Evolutionary conservation across 2,113 vertebrate species (phyloP), one percentile per base, ranked within the genome.

Genomic region (Coregonus clupeaformis): DNA sequence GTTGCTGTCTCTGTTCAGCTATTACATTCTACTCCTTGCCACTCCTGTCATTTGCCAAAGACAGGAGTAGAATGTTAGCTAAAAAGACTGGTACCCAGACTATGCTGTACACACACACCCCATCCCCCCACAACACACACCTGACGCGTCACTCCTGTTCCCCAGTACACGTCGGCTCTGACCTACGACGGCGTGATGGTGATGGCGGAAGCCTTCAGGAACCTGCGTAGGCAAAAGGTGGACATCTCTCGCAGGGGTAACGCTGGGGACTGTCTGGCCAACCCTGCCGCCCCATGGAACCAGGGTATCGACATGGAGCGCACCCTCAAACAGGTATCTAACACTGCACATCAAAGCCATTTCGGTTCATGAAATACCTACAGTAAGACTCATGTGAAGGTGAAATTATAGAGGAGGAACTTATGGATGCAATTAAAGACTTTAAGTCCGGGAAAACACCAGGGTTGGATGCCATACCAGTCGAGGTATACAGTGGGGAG

Each of bases 121-220:
- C 6, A 7, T 24, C 25, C 29, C 55, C 3, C 29, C 2, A 27
- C 2, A 22, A 27, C 32, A 47, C 59, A 47, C 63, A 65, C 63
- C 24, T 65, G n/a, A 60, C n/a, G 20, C n/a, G 24, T 60, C 73
- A 57, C 36, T 81, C 29, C 69, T 27, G 29, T 78, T 70, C 75
- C 52, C 77, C 87, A 99, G 98, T 99, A 99, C 86, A 99, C 98
- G 13, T 99, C 98, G 18, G 98, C 98, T 20, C 70, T 99, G 86
- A 98, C 98, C 0, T 99, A 99, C 0, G 98, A 99, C 49, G 98
- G 97, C 6, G 97, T 99, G 49, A 97, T 99, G 88, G 97, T 99
- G 85, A 99, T 99, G 97, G 97, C 98, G 11, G 98, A 99, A 90
- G 98, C 97, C 14, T 99, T 99, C 87, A 94, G 97, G 88, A 97